Percentiles rank a stretch among this genome's conserved stretches.
Conservation (phyloP, 2,797 vertebrate species). For the Cyprinella venusta region DNA sequence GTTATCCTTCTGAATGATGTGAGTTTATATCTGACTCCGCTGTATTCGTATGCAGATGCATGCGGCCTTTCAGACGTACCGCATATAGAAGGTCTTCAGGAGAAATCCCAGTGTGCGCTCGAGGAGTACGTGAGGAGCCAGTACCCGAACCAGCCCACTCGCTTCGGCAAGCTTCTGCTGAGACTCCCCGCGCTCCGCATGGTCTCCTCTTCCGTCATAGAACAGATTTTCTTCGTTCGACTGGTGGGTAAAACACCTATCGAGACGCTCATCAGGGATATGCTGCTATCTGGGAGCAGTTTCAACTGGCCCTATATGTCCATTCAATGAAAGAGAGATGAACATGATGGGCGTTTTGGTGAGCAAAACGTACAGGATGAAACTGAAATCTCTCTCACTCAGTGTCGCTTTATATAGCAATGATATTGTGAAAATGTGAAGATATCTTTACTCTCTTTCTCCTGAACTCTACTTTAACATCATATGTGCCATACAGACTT, state of each 20-base stretch:
- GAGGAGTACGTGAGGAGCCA: conserved; percentile 97
- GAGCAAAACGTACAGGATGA: not conserved
- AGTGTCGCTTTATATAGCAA: conserved; percentile 24
- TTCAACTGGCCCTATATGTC: conserved; percentile 99
- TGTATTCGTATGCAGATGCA: conserved; percentile 85
- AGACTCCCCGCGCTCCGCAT: conserved; percentile 95
- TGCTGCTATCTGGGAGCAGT: conserved; percentile 98
- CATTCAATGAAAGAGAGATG: conserved; percentile 81
- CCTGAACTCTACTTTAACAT: conserved; percentile 8
- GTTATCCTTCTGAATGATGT: not conserved
- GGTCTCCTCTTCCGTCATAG: conserved; percentile 97
- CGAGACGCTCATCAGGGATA: conserved; percentile 98
- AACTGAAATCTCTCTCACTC: conserved; percentile 20
- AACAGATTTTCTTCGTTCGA: conserved; percentile 99
- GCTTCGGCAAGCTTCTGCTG: conserved; percentile 96
- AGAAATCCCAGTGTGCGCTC: conserved; percentile 97
- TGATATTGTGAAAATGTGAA: conserved; percentile 42
- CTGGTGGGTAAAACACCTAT: conserved; percentile 99
- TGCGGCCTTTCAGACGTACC: conserved; percentile 94
- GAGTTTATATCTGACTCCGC: not conserved
- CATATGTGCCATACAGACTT: conserved; percentile 7
- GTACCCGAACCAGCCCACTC: conserved; percentile 96
- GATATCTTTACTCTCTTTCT: conserved; percentile 24
- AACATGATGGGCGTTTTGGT: conserved; percentile 16
- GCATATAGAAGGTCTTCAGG: conserved; percentile 96